Evolutionary conservation across 2,113 vertebrate species (phyloP).

Genomic region (Lutjanus erythropterus): DNA sequence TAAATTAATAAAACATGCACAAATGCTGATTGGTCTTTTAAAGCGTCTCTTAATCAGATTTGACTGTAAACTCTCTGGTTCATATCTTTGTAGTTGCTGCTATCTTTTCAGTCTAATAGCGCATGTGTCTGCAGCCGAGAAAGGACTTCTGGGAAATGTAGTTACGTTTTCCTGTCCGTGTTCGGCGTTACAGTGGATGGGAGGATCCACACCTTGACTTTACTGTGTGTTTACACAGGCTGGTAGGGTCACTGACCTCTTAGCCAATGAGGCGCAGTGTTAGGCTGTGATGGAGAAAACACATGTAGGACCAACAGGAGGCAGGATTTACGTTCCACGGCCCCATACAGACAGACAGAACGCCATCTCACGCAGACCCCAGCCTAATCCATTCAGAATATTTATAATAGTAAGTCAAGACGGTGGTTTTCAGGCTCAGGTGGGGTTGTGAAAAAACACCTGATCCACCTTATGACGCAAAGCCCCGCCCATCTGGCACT

Average conservation of each 20-base stretch:
- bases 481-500: not conserved
- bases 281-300: conserved; percentile 55
- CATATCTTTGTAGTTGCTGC: not conserved
- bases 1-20: not conserved
- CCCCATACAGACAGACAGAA: not conserved
- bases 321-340: conserved; percentile 10
- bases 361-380: not conserved
- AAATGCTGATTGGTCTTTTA: not conserved
- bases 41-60: not conserved
- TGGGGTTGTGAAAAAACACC: not conserved
- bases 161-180: not conserved
- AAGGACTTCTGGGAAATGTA: conserved; percentile 42
- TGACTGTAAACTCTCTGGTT: not conserved
- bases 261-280: conserved; percentile 29
- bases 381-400: not conserved
- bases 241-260: conserved; percentile 54
- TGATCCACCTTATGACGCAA: not conserved
- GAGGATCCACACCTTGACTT: conserved; percentile 13
- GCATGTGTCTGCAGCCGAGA: not conserved
- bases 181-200: not conserved
- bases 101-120: not conserved
- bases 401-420: not conserved
- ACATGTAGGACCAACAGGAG: conserved; percentile 50
- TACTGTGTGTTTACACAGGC: conserved; percentile 49
- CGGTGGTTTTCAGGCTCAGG: not conserved